These are phyloP conservation scores for Coremacera marginata DNA, from an alignment of 2,888 invertebrate species.

Conservation along the genomic window DNA sequence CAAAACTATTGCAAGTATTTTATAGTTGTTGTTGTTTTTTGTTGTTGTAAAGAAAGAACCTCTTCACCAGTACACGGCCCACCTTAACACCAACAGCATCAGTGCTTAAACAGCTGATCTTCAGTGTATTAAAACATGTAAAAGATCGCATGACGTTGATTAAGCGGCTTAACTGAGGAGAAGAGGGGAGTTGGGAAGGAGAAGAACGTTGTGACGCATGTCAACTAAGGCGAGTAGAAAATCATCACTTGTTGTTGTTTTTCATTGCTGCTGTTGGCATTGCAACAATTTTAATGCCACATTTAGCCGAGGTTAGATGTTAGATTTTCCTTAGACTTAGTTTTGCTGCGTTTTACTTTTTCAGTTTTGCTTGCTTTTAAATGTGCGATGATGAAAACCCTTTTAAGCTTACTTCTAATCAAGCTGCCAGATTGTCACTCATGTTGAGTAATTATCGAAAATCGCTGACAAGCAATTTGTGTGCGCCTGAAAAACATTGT, in stretches of 20 bases:
- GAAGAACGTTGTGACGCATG: background rate
- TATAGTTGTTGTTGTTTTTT: too few relatives aligned
- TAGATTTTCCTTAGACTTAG: background rate
- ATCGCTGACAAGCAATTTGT: conserved; percentile 53
- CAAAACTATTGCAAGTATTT: too few relatives aligned
- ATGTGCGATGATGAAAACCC: background rate
- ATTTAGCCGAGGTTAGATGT: conserved; percentile 7
- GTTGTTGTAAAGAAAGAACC: too few relatives aligned
- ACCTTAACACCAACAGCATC: too few relatives aligned
- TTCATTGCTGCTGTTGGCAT: background rate
- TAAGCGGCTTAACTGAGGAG: background rate
- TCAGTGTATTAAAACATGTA: too few relatives aligned
- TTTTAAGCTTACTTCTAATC: background rate
- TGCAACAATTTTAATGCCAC: background rate
- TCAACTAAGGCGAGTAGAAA: background rate
- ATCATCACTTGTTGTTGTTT: background rate
- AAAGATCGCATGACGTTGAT: too few relatives aligned
- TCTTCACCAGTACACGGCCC: too few relatives aligned
- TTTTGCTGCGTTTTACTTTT: background rate
- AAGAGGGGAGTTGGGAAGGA: background rate
- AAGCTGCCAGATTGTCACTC: conserved; percentile 40
- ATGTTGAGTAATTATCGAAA: conserved; percentile 49
- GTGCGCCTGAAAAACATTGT: conserved; percentile 29
- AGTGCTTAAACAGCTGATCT: too few relatives aligned
- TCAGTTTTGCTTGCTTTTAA: too few relatives aligned